These are phyloP conservation scores for Chroicocephalus ridibundus DNA, from an alignment of 2,113 vertebrate genomes.

Conservation along the genomic window DNA sequence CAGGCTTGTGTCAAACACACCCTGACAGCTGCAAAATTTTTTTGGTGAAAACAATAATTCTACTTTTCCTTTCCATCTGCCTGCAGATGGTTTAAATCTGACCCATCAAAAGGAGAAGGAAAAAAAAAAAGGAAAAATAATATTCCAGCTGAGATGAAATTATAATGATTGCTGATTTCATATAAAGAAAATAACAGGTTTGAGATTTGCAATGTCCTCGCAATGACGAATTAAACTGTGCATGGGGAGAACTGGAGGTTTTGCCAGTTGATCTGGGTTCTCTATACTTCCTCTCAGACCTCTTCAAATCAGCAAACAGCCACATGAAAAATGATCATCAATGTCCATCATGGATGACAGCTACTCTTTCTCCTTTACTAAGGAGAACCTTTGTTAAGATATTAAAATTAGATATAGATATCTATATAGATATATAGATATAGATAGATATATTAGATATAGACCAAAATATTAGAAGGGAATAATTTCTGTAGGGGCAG, in stretches of 20 bases:
- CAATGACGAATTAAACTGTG: slow-evolving; percentile 9
- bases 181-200: slow-evolving; percentile 20
- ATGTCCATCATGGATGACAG: neutral
- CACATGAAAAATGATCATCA: slow-evolving; percentile 18
- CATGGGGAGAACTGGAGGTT: neutral
- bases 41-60: slow-evolving; percentile 75
- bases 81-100: slow-evolving; percentile 81
- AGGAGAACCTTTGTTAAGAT: neutral
- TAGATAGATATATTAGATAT: too few relatives aligned
- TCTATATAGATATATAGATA: too few relatives aligned
- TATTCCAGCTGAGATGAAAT: slow-evolving; percentile 58
- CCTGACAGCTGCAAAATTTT: slow-evolving; percentile 80
- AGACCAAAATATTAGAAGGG: neutral
- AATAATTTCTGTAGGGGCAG: neutral
- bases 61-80: slow-evolving; percentile 75
- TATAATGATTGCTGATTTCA: slow-evolving; percentile 39
- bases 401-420: too few relatives aligned
- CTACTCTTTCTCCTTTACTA: neutral
- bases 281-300: slow-evolving; percentile 8
- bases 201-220: slow-evolving; percentile 9
- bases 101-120: slow-evolving; percentile 43
- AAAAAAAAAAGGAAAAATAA: neutral
- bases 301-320: slow-evolving; percentile 35
- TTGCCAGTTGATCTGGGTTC: neutral
- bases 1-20: slow-evolving; percentile 70